Conservation (phyloP, 2,888 invertebrate species). For the Caenorhabditis wallacei region DNA sequence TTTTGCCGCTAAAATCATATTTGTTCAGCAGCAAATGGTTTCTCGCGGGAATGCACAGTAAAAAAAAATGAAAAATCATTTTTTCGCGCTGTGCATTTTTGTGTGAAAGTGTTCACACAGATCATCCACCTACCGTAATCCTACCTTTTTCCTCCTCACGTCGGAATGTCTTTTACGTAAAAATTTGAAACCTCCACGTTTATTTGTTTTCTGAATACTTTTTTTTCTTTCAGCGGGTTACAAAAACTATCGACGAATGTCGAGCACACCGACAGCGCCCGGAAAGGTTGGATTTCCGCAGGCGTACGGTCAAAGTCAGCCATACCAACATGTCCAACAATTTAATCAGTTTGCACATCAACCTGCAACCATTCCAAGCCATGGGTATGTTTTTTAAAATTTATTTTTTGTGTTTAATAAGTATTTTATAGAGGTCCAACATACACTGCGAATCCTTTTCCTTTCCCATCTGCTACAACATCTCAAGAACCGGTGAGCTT, state of each 20-base stretch:
- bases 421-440: constrained; percentile 13
- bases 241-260: constrained; percentile 54
- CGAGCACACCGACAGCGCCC: constrained; percentile 55
- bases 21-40: constrained; percentile 28
- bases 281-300: constrained; percentile 71
- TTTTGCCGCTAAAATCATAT: constrained; percentile 29
- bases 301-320: constrained; percentile 62
- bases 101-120: constrained; percentile 33
- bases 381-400: constrained; percentile 39
- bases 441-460: constrained; percentile 45
- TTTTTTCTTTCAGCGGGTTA: constrained; percentile 60
- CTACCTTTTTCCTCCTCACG: too few species aligned
- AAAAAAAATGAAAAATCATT: constrained; percentile 14
- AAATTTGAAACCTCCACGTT: background rate
- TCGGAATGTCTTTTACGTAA: too few species aligned
- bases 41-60: constrained; percentile 18
- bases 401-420: background rate
- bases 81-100: constrained; percentile 14
- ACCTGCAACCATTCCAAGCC: constrained; percentile 12
- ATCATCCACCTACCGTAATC: constrained; percentile 9
- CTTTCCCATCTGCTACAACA: constrained; percentile 43
- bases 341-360: constrained; percentile 60
- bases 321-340: constrained; percentile 66
- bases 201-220: constrained; percentile 8
- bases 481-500: constrained; percentile 42